Evolutionary conservation across 1,140 invertebrate species (phyloP), one percentile per base, ranked within the genome.

Genomic region (Trichoplusia ni): DNA sequence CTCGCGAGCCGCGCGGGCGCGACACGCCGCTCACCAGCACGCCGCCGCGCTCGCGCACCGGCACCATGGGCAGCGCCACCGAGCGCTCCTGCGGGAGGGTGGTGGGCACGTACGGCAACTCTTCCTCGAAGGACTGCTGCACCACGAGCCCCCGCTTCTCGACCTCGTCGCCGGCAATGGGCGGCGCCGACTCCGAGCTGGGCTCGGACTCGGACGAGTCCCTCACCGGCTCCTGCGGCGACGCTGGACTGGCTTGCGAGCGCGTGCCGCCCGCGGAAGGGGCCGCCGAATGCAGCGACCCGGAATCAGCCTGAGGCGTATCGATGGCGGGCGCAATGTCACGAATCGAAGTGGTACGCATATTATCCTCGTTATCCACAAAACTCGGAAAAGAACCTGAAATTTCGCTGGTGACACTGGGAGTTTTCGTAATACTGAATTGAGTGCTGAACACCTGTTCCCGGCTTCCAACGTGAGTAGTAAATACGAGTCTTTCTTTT

Each of bases 101-200:
- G 2, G 96, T 97, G 33, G 96, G 96, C 64, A 97, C 93, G 76
- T 96, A 97, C 0, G 96, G 96, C 73, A 97, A 89, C 89, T 97
- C 96, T 56, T 96, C 96, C 64, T 97, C 96, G 69, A 97, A 96
- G 6, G 95, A 96, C 70, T 96, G 95, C 70, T 96, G 95, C 38
- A 95, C 92, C 2, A 96, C 94, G 19, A 97, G 91, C 0, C 94
- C 94, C 54, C 96, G 95, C 51, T 94, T 92, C 76, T 96, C 95
- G 14, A 77, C 84, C 81, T 61, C 74, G 91, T 92, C 74, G 91
- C 93, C 79, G 23, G 58, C 62, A 35, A 72, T 75, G 8, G 75
- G 49, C 2, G 70, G 46, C 14, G 69, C 75, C 13, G 93, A 91
- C 70, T 95, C 95, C 0, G 93, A 94, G 72, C 95, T 95, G 6